These are phyloP conservation scores for Agrotis exclamationis DNA, from an alignment of 2,888 invertebrate species.

Conservation along the genomic window DNA sequence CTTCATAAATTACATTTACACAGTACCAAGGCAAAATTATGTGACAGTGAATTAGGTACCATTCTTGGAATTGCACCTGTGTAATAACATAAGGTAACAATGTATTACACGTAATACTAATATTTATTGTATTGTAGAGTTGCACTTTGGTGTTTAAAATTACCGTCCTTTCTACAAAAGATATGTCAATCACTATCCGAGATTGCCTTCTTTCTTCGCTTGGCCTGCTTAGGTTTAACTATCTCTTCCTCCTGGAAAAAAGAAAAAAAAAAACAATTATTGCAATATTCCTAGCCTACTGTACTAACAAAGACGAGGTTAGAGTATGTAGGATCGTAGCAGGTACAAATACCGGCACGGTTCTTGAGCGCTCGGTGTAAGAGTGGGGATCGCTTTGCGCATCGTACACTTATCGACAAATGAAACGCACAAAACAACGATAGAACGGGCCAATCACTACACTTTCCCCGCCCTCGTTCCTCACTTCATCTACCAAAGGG, in stretches of 20 bases:
- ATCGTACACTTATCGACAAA: no score
- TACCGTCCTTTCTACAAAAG: conserved; percentile 82
- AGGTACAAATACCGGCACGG: no score
- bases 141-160: conserved; percentile 90
- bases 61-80: conserved; percentile 85
- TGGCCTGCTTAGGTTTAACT: conserved; percentile 97
- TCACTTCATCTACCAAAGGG: no score
- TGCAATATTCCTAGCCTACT: no score
- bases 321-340: no score
- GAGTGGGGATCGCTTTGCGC: no score
- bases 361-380: no score
- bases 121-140: conserved; percentile 88
- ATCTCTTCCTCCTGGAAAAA: conserved; percentile 96
- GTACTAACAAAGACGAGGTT: no score
- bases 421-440: no score
- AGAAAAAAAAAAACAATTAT: conserved; percentile 68
- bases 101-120: conserved; percentile 78
- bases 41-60: conserved; percentile 74
- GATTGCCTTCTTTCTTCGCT: conserved; percentile 97
- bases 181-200: conserved; percentile 98
- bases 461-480: no score
- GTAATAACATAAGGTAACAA: conserved; percentile 80
- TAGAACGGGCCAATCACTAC: no score
- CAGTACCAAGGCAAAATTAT: conserved; percentile 73
- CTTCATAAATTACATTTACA: conserved; percentile 67